Conservation (phyloP, 2,113 vertebrate species). For the Jacana jacana region DNA sequence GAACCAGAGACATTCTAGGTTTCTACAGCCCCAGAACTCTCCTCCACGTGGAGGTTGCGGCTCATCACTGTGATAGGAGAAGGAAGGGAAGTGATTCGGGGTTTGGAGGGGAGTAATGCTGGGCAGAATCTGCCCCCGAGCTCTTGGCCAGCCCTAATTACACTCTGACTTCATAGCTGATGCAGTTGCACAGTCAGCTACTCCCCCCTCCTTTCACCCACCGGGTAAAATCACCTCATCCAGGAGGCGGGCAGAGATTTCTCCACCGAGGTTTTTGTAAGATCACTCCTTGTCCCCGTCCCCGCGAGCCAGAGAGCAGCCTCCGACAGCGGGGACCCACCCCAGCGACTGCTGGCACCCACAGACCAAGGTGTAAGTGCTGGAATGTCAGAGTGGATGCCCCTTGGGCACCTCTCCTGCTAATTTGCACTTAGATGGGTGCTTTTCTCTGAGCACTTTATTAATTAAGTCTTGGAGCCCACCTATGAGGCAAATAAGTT, state of each 20-base stretch:
- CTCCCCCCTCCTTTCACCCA: background rate
- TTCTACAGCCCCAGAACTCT: background rate
- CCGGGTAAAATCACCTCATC: conserved; percentile 3
- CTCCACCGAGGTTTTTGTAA: background rate
- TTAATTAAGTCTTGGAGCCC: conserved; percentile 66
- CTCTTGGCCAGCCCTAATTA: background rate
- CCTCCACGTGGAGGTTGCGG: background rate
- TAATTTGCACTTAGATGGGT: conserved; percentile 67
- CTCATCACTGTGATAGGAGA: background rate
- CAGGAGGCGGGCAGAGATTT: background rate
- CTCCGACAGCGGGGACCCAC: background rate
- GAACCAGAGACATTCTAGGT: background rate
- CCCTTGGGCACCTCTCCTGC: conserved; percentile 36
- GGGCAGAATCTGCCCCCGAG: background rate
- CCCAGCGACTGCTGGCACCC: background rate
- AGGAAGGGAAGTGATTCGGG: background rate
- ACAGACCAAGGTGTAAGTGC: background rate
- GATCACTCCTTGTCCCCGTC: background rate
- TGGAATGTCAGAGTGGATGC: background rate
- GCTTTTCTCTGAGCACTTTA: conserved; percentile 50
- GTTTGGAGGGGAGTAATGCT: accelerated
- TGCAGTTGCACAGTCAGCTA: background rate
- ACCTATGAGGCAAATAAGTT: conserved; percentile 55
- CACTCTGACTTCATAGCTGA: background rate
- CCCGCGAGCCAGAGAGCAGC: background rate